Evolutionary conservation across 2,888 invertebrate species (phyloP), one percentile per base, ranked within the genome.

Genomic region (Limnephilus rhombicus): DNA sequence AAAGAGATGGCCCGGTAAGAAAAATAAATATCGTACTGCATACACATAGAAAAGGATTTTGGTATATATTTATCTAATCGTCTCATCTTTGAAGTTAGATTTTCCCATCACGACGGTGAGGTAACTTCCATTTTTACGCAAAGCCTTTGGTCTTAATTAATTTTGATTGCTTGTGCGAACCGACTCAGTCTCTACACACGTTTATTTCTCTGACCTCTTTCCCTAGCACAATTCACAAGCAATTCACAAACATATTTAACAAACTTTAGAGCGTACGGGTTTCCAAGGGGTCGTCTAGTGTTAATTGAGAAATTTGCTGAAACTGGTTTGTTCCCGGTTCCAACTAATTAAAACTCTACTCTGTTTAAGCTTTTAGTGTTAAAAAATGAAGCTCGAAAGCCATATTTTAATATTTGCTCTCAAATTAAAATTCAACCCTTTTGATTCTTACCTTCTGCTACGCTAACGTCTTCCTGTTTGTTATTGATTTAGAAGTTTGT

Each of bases 181-280:
- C 18, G 80, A 37, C 24, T 80, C 24, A 80, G 34, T 80, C 80
- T 87, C 45, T 45, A 89, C 88, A 88, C 68, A 24, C 37, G 88
- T 89, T 89, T 89, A 80, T 89, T 89, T 89, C 34, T 80, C 88
- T 89, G 88, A 37, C 80, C 88, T 80, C 41, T 34, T 87, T 80
- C 41, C 53, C 31, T 68, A 68, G 80, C 88, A 41, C 80, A 80
- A 37, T 89, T 89, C 88, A 80, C 88, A 80, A 89, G 88, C 88
- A 89, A 89, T 89, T 89, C 88, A 80, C 68, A 89, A 89, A 89
- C 80, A 89, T 80, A 89, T 89, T 89, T 89, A 89, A 89, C 88
- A 37, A 89, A 89, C 37, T 89, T 89, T 80, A 31, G 24, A 34
- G n/a, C 88, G 80, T 89, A 80, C 88, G 88, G 68, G 80, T n/a